Percentiles rank a stretch among this genome's conserved stretches.
Conservation (phyloP, 2,797 vertebrate species). For the Poecile montanus region DNA sequence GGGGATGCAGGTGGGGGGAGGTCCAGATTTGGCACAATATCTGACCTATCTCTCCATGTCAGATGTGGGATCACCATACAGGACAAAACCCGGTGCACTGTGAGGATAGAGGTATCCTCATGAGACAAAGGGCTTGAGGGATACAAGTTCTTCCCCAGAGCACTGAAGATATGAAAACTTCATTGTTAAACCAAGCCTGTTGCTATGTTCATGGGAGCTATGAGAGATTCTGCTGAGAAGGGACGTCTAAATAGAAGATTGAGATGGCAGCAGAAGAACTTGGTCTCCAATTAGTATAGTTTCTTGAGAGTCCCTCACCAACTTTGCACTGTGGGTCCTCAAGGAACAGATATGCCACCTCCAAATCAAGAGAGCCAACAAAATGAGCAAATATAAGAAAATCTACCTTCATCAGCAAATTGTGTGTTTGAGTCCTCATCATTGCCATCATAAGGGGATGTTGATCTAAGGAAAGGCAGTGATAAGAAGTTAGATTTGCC, state of each 20-base stretch:
- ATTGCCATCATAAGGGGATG: neutral
- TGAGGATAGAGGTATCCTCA: neutral
- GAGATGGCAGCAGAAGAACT: neutral
- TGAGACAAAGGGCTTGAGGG: neutral
- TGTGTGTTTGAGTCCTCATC: neutral
- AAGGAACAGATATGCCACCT: neutral
- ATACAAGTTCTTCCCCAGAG: neutral
- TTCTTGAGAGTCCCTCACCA: neutral
- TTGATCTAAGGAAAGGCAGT: neutral
- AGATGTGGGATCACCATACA: neutral
- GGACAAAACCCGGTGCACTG: neutral
- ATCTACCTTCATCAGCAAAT: neutral
- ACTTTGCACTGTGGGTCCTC: neutral
- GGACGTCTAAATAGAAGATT: fast-evolving
- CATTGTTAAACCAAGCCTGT: neutral
- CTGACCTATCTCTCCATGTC: neutral
- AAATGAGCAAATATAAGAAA: neutral
- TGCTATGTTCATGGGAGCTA: neutral
- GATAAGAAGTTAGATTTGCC: neutral
- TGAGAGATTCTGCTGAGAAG: neutral
- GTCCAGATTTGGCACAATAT: neutral
- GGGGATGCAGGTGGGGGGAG: neutral
- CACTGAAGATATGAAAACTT: neutral
- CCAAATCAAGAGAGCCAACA: neutral
- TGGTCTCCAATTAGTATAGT: neutral